Percentiles rank a stretch among this genome's conserved stretches.
Evolutionary conservation across 2,797 vertebrate species (phyloP).

Genomic region (Hylomyscus alleni): DNA sequence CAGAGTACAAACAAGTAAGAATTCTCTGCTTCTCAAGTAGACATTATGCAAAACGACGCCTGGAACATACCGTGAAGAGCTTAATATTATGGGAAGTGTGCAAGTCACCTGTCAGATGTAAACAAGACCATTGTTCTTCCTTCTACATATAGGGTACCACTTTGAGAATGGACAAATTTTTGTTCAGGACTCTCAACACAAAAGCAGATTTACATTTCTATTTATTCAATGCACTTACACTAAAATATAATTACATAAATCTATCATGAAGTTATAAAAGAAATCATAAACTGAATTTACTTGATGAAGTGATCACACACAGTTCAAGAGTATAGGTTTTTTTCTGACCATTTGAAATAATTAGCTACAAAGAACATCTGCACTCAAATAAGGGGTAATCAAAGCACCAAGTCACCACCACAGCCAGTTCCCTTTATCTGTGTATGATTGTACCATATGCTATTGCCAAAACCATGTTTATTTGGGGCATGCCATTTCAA

Average conservation of each 20-base stretch:
- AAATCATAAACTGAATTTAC: slow-evolving; percentile 39
- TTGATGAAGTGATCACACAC: background rate
- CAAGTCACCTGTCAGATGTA: slow-evolving; percentile 10
- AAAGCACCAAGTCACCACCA: background rate
- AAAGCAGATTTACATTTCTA: background rate
- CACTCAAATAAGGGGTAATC: background rate
- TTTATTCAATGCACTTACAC: background rate
- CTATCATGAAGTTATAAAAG: background rate
- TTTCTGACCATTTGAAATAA: slow-evolving; percentile 16
- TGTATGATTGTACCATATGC: background rate
- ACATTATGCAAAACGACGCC: slow-evolving; percentile 51
- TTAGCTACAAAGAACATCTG: background rate
- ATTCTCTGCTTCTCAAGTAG: slow-evolving; percentile 59
- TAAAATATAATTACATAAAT: slow-evolving; percentile 1
- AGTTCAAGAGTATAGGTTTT: background rate
- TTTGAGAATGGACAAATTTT: background rate
- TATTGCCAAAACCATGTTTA: background rate
- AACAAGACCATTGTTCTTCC: background rate
- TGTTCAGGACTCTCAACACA: background rate
- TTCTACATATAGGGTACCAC: background rate
- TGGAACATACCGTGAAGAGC: background rate
- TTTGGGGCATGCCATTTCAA: background rate
- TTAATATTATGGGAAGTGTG: background rate
- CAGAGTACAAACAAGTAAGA: slow-evolving; percentile 78
- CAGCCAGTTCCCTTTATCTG: background rate